Percentiles rank a stretch among this genome's conserved stretches.
Conservation (phyloP, 2,113 vertebrate species). For the Pollachius pollachius region DNA sequence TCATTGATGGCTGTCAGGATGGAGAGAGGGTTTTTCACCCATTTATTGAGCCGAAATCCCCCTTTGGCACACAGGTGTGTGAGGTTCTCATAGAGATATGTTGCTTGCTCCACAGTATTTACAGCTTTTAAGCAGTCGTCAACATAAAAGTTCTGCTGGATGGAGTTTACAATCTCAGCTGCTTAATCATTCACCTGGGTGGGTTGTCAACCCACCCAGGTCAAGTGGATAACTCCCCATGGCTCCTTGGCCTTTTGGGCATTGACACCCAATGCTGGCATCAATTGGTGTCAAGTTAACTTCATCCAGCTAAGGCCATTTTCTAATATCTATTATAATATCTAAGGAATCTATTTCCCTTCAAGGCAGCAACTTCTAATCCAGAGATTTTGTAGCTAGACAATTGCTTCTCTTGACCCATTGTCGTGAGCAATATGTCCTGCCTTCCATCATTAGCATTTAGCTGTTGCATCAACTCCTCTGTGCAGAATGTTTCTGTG, state of each 20-base stretch:
- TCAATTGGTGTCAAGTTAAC: not conserved
- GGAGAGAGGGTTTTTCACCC: no score
- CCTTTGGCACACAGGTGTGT: not conserved
- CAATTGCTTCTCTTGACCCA: constrained; percentile 12
- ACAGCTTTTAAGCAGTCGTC: not conserved
- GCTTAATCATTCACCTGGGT: no score
- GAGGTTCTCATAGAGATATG: not conserved
- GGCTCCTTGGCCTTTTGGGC: not conserved
- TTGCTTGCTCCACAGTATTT: not conserved
- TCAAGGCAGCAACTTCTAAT: constrained; percentile 1
- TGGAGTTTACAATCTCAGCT: not conserved
- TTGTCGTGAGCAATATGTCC: constrained; percentile 8
- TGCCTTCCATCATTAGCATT: not conserved
- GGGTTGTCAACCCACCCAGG: no score
- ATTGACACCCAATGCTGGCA: not conserved
- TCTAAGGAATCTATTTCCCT: not conserved
- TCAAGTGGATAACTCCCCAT: no score
- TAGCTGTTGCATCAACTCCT: not conserved
- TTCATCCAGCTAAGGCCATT: not conserved
- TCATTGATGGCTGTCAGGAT: no score
- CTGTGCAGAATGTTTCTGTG: not conserved
- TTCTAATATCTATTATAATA: not conserved
- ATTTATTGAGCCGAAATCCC: not conserved
- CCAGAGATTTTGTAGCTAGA: not conserved
- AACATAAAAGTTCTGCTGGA: not conserved